Conservation (phyloP, 2,113 vertebrate species). For the Tachycineta bicolor region DNA sequence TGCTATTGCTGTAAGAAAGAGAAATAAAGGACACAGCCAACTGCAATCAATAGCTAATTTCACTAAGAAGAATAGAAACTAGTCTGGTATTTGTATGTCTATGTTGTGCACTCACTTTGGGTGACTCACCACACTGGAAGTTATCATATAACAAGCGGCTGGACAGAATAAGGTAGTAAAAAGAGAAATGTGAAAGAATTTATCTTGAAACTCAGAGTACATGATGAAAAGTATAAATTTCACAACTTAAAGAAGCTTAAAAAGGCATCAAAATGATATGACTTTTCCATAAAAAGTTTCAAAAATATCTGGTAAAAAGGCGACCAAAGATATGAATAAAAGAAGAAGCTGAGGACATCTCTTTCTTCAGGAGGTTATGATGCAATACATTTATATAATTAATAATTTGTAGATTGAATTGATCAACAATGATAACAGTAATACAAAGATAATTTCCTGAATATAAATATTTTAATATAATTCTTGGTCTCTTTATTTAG, state of each 20-base stretch:
- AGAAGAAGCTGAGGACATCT: neutral
- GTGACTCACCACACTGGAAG: neutral
- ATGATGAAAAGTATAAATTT: neutral
- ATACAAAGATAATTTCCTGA: neutral
- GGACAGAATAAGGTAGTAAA: neutral
- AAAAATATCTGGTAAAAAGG: neutral
- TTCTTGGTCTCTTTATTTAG: neutral
- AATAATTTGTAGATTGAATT: neutral
- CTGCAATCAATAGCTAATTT: slow-evolving; percentile 22
- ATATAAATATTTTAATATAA: neutral
- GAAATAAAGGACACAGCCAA: neutral
- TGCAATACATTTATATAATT: neutral
- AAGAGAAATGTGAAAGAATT: neutral
- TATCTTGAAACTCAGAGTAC: neutral
- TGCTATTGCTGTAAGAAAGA: neutral
- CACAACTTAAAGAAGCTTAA: neutral
- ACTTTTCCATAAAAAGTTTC: neutral
- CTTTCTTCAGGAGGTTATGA: neutral
- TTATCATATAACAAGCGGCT: neutral
- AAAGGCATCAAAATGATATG: neutral
- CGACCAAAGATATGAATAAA: neutral
- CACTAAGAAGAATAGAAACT: neutral
- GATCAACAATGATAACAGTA: neutral
- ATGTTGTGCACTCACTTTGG: neutral
- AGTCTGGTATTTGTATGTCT: neutral